Evolutionary conservation across 2,888 invertebrate genomes (phyloP).

Genomic region (Pegoplata infirma): DNA sequence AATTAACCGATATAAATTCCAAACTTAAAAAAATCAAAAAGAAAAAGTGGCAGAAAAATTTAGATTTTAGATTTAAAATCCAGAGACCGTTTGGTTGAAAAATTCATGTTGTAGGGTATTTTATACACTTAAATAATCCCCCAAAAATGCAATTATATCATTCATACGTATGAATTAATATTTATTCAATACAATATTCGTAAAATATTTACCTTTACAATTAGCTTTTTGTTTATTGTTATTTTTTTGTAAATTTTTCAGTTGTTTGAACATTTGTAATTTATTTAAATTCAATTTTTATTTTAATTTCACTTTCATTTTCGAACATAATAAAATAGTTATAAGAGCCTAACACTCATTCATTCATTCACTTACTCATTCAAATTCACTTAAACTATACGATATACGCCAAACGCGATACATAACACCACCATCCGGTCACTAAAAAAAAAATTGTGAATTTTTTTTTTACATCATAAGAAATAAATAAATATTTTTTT

Average conservation of each 20-base stretch:
- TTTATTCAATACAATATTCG: background rate
- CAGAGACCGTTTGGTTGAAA: too few relatives aligned
- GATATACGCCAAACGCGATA: too few relatives aligned
- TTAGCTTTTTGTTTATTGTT: slow-evolving; percentile 25
- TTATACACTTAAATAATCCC: background rate
- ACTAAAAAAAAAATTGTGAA: slow-evolving; percentile 24
- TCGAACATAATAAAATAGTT: slow-evolving; percentile 38
- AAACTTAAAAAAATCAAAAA: too few relatives aligned
- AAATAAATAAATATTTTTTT: slow-evolving; percentile 28
- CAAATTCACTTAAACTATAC: slow-evolving; percentile 30
- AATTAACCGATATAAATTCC: too few relatives aligned
- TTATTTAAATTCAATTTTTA: slow-evolving; percentile 60
- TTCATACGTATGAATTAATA: background rate
- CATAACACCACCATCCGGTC: slow-evolving; percentile 57
- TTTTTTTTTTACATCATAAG: slow-evolving; percentile 50
- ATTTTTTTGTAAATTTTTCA: too few relatives aligned
- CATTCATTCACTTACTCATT: slow-evolving; percentile 25
- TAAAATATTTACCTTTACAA: slow-evolving; percentile 23
- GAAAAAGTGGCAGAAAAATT: too few relatives aligned
- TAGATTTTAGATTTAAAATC: too few relatives aligned
- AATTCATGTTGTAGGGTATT: background rate
- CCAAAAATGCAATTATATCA: background rate
- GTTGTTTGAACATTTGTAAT: slow-evolving; percentile 50
- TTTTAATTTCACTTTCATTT: slow-evolving; percentile 62
- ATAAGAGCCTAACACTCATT: slow-evolving; percentile 27